Percentiles rank a stretch among this genome's conserved stretches.
These are phyloP conservation scores for Lindbergichthys nudifrons DNA, from an alignment of 2,797 vertebrate genomes.

Conservation along the genomic window DNA sequence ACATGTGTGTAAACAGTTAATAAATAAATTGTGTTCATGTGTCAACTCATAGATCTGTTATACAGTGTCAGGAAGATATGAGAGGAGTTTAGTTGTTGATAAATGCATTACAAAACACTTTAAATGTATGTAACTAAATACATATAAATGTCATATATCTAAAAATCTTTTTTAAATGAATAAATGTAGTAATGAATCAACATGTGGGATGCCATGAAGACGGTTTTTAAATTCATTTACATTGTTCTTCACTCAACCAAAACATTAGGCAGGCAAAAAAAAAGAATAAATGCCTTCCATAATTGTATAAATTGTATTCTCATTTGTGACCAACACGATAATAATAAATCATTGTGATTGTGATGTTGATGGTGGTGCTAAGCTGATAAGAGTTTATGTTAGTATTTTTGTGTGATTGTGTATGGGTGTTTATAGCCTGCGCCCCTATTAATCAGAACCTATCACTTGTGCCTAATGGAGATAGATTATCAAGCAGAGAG, in stretches of 20 bases:
- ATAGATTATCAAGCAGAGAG: constrained; percentile 78
- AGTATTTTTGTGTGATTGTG: constrained; percentile 53
- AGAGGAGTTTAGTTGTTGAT: neutral
- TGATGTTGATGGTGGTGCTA: constrained; percentile 49
- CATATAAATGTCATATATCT: neutral
- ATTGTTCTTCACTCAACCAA: constrained; percentile 25
- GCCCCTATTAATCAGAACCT: constrained; percentile 77
- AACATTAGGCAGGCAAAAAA: constrained; percentile 21
- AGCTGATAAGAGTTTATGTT: constrained; percentile 61
- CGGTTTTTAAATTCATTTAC: constrained; percentile 11
- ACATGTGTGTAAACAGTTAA: too few species aligned
- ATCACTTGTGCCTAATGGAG: constrained; percentile 81
- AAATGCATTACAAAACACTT: neutral
- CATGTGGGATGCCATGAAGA: neutral
- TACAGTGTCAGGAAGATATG: neutral
- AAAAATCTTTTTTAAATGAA: neutral
- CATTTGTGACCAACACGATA: constrained; percentile 55
- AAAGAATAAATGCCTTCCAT: constrained; percentile 22
- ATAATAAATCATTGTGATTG: constrained; percentile 68
- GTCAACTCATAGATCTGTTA: neutral
- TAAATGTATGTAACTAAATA: neutral
- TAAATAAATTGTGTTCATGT: neutral
- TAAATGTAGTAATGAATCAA: neutral
- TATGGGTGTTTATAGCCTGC: constrained; percentile 62
- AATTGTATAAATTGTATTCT: constrained; percentile 59